phyloP scores from a whole-genome alignment of 1,140 invertebrate species.

The Drosophila sulfurigaster region DNA sequence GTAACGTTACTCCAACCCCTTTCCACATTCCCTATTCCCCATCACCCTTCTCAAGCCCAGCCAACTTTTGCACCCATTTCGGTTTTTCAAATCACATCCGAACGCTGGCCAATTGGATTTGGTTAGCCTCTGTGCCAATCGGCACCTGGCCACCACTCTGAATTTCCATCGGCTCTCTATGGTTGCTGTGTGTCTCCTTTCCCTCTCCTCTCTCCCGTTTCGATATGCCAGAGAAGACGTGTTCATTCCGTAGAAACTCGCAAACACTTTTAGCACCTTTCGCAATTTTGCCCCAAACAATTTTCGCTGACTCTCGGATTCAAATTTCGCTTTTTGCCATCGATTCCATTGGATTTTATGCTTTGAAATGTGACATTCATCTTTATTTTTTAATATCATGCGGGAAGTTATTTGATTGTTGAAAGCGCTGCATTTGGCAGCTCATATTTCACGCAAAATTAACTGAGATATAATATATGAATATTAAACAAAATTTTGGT shows the following conservation, averaged over 20 bases:
- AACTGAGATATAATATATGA: too few species aligned
- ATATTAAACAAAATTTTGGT: too few species aligned
- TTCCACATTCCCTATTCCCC: too few species aligned
- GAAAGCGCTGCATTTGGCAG: too few species aligned
- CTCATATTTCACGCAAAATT: too few species aligned
- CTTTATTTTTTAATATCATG: too few species aligned
- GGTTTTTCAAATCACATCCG: slow-evolving; percentile 75
- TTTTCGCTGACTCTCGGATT: slow-evolving; percentile 22
- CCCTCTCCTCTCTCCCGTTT: neutral
- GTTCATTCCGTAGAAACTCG: slow-evolving; percentile 40
- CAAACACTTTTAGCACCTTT: slow-evolving; percentile 53
- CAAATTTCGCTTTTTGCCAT: slow-evolving; percentile 25
- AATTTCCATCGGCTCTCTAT: neutral
- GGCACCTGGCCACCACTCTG: slow-evolving; percentile 14
- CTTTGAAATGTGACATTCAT: neutral
- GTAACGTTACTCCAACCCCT: neutral
- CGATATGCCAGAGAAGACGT: slow-evolving; percentile 13
- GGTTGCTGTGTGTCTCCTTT: slow-evolving; percentile 6
- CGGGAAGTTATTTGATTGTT: too few species aligned
- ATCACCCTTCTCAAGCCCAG: neutral
- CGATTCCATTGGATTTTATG: slow-evolving; percentile 14
- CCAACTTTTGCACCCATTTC: slow-evolving; percentile 56
- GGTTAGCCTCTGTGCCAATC: slow-evolving; percentile 54
- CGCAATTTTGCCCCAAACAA: slow-evolving; percentile 29
- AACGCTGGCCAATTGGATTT: slow-evolving; percentile 78